Conservation (phyloP, 2,888 invertebrate genomes). For the Megastigmus dorsalis region DNA sequence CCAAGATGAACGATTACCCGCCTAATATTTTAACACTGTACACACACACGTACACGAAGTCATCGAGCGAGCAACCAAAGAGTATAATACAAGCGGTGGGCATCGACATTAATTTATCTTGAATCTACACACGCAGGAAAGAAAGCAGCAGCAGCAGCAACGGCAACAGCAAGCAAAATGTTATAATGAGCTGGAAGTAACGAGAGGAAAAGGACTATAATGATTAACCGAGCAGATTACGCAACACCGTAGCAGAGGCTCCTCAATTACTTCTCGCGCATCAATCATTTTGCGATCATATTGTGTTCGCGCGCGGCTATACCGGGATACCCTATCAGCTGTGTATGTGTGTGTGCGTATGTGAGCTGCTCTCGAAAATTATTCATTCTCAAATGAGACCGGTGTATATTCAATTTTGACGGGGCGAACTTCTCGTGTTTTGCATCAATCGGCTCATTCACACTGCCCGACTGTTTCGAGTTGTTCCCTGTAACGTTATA, state of each 20-base stretch:
- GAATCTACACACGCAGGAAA: too few relatives aligned
- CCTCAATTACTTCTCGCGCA: slow-evolving; percentile 35
- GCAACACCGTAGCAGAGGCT: too few relatives aligned
- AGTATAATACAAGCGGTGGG: too few relatives aligned
- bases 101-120: too few relatives aligned
- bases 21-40: too few relatives aligned
- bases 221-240: slow-evolving; percentile 32
- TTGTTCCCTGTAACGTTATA: not conserved
- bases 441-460: slow-evolving; percentile 36
- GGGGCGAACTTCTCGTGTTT: slow-evolving; percentile 27
- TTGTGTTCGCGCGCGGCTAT: not conserved
- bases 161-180: not conserved
- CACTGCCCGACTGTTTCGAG: too few relatives aligned
- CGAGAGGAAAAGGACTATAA: not conserved
- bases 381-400: slow-evolving; percentile 37
- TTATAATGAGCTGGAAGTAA: not conserved
- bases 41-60: too few relatives aligned
- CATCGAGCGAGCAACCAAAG: too few relatives aligned
- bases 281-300: slow-evolving; percentile 30
- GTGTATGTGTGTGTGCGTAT: not conserved
- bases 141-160: too few relatives aligned
- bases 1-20: too few relatives aligned
- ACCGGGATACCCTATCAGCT: too few relatives aligned
- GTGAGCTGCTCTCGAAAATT: not conserved
- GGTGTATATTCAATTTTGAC: slow-evolving; percentile 14